Percentiles rank a stretch among this genome's conserved stretches.
phyloP scores from a whole-genome alignment of 2,888 invertebrate species.

The Seladonia tumulorum region DNA sequence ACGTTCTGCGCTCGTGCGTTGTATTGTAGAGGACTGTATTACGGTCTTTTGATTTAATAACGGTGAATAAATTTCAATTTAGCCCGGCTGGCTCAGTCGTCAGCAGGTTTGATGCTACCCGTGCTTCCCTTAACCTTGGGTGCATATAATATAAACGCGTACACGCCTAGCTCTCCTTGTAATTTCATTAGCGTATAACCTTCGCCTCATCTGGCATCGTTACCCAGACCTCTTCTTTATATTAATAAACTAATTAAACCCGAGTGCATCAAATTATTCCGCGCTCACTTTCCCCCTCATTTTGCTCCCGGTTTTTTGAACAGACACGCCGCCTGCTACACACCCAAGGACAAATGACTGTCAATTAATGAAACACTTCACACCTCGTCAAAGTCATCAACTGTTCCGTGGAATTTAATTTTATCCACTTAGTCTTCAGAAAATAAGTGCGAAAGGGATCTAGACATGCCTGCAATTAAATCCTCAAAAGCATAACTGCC shows the following conservation, averaged over 20 bases:
- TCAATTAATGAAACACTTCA: background rate
- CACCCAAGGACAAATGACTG: background rate
- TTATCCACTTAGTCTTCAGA: background rate
- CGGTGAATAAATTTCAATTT: conserved; percentile 27
- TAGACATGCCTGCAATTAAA: too few species aligned
- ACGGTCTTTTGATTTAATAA: conserved; percentile 35
- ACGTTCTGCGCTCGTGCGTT: background rate
- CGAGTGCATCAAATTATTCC: background rate
- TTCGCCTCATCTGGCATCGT: conserved; percentile 17
- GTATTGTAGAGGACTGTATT: background rate
- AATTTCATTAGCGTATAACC: conserved; percentile 26
- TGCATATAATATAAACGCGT: conserved; percentile 3
- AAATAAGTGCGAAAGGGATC: background rate
- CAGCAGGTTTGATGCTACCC: background rate
- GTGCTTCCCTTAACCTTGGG: conserved; percentile 16
- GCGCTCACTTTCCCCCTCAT: background rate
- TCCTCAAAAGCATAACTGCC: too few species aligned
- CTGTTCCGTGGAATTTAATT: background rate
- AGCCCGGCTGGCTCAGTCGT: background rate
- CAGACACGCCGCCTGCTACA: background rate
- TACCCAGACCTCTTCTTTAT: conserved; percentile 1
- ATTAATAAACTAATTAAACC: conserved; percentile 22
- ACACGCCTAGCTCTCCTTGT: conserved; percentile 5
- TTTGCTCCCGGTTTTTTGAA: background rate
- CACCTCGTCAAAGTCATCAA: background rate